Evolutionary conservation across 2,797 vertebrate genomes (phyloP), one percentile per base, ranked within the genome.

Genomic region (Halcyon smyrnensis): DNA sequence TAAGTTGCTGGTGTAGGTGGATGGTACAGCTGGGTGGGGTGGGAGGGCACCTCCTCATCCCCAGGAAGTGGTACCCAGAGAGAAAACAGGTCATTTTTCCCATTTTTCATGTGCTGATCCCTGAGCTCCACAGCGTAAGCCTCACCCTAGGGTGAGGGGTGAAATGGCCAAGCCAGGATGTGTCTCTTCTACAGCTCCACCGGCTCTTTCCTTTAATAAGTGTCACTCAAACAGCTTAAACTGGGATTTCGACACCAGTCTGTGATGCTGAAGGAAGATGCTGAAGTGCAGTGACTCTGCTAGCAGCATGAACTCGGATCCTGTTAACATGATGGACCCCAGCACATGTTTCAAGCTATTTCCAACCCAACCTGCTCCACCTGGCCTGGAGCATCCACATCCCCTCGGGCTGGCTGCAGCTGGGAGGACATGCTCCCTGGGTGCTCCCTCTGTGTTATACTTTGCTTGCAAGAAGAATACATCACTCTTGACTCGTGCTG

Each of bases 401-500:
- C 2, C 11, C 28, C 23, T 34, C 0, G 5, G 37, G 21, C 43
- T n/a, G 59, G 21, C 32, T n/a, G 60, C n/a, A 28, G 3, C 11
- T 4, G 27, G 28, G 20, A 57, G 37, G 41, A 69, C 62, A 56
- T 2, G 1, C 7, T 10, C 24, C 43, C 17, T 4, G 4, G 14
- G 11, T 15, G n/a, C 45, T 71, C 24, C 2, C 0, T 36, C 11
- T 21, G 19, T 20, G 9, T 18, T 39, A 36, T 4, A 9, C 34
- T 64, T 45, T 64, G n/a, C 32, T 59, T 39, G 1, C 21, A 45
- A 15, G 53, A 41, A 30, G 39, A 83, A 59, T 17, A 36, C 12
- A 23, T 21, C 39, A 4, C 36, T 25, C 17, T 11, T 48, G 13
- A 45, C 39, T 62, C 1, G 0, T 1, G 2, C 36, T 3, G 0